Evolutionary conservation across 2,797 vertebrate species (phyloP), one percentile per base, ranked within the genome.

Genomic region (Poliocrania exsul): DNA sequence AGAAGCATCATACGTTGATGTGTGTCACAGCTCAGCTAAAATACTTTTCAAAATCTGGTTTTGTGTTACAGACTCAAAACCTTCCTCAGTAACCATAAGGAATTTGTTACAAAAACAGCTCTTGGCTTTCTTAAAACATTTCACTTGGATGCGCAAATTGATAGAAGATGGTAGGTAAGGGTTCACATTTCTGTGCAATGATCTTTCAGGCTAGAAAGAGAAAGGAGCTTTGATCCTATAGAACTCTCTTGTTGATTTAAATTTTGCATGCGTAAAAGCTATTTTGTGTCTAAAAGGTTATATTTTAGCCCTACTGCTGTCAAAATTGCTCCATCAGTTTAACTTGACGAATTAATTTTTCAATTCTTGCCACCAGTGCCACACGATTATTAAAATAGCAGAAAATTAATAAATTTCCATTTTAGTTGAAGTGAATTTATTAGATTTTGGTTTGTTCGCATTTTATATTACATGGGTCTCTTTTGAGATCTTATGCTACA

Each of bases 201-300:
- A 28, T n/a, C 44, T 87, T 44, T 40, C 54, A 67, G 19, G 6
- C 19, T 85, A 50, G 25, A 79, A 71, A 42, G 19, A 81, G 7
- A 42, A 6, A 19, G 25, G 47, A 5, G 6, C 60, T 81, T 25
- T n/a, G 10, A 71, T 38, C n/a, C 15, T 28, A 1, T 6, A 14
- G 0, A 7, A 2, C 8, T 16, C 33, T 37, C 38, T 14, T 1
- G 0, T 33, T 37, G 16, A 58, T 80, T 83, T 21, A 4, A 69
- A 2, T n/a, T 69, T 83, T 73, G 37, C 61, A 2, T 33, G 40
- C 57, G 13, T 28, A 49, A 53, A 87, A 65, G 5, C 11, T 51
- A 28, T 5, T n/a, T 51, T 60, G 21, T 40, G n/a, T 80, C 12
- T 54, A 37, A 19, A 73, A 29, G 6, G 10, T 37, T 69, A 9